Percentiles rank a stretch among this genome's conserved stretches.
Conservation (phyloP, 2,797 vertebrate genomes). For the Siniperca undulata region DNA sequence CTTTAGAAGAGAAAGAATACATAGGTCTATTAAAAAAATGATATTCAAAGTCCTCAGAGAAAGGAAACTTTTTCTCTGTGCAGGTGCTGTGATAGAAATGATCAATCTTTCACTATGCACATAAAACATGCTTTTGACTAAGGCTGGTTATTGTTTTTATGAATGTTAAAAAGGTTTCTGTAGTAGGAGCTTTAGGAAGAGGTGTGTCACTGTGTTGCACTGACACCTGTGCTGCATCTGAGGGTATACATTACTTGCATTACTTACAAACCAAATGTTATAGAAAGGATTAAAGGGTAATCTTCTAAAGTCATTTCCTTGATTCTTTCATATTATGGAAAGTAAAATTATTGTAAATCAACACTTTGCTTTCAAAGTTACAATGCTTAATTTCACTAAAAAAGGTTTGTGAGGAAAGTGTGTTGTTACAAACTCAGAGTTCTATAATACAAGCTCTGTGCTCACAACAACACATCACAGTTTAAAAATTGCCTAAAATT, state of each 20-base stretch:
- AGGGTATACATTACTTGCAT: not conserved
- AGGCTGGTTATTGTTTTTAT: slow-evolving; percentile 41
- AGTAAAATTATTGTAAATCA: not conserved
- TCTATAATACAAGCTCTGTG: not conserved
- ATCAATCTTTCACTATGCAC: slow-evolving; percentile 53
- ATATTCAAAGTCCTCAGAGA: slow-evolving; percentile 58
- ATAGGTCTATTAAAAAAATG: slow-evolving; percentile 56
- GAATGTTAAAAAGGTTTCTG: slow-evolving; percentile 33
- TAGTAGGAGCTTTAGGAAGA: not conserved
- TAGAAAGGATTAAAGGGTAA: not conserved
- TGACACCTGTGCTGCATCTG: not conserved
- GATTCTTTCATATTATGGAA: not conserved
- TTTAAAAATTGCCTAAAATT: not conserved
- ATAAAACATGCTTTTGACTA: slow-evolving; percentile 41
- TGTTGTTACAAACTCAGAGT: not conserved
- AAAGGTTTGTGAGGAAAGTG: not conserved
- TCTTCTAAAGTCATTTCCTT: not conserved
- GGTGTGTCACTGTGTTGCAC: not conserved
- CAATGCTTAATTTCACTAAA: not conserved
- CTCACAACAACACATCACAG: not conserved
- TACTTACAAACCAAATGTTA: not conserved
- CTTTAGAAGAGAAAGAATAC: slow-evolving; percentile 58
- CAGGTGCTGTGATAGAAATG: slow-evolving; percentile 46
- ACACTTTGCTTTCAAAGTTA: not conserved
- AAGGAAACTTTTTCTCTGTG: slow-evolving; percentile 47